A percentile compares a stretch with the other conserved stretches of the same genome.
These are phyloP conservation scores for Philantomba maxwellii DNA, from an alignment of 2,113 vertebrate species.

Conservation along the genomic window DNA sequence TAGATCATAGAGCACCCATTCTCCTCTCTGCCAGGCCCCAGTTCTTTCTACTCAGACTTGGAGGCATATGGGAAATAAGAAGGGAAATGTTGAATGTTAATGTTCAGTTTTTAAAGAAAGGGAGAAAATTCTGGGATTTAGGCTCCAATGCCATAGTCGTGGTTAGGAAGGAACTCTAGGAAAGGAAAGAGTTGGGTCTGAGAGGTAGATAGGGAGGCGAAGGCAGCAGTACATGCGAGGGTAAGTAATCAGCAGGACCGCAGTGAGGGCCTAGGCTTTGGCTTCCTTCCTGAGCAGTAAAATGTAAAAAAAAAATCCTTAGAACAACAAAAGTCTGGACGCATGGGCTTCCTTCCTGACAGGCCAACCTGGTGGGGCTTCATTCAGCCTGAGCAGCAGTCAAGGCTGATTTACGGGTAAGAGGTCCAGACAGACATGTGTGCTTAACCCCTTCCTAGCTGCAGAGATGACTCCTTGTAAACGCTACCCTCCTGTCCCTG, in stretches of 20 bases:
- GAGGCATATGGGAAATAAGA: background rate
- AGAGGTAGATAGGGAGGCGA: constrained; percentile 63
- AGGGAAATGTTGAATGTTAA: background rate
- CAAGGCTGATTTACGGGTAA: constrained; percentile 73
- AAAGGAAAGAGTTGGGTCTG: background rate
- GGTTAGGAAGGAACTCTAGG: background rate
- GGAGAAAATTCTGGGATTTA: background rate
- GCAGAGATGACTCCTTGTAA: background rate
- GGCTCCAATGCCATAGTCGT: background rate
- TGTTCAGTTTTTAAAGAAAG: constrained; percentile 35
- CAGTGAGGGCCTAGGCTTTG: constrained; percentile 74
- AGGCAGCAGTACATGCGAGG: constrained; percentile 77
- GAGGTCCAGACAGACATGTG: constrained; percentile 66
- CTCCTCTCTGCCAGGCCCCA: background rate
- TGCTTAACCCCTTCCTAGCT: constrained; percentile 78
- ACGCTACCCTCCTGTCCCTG: background rate
- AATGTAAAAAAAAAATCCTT: constrained; percentile 86
- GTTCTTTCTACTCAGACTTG: background rate
- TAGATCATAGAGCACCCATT: background rate
- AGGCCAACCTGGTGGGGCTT: constrained; percentile 81
- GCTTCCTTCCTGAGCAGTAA: constrained; percentile 90
- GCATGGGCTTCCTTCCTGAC: constrained; percentile 89
- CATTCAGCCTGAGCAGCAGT: constrained; percentile 78
- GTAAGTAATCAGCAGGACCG: constrained; percentile 81
- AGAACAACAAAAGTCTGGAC: constrained; percentile 86